phyloP scores from a whole-genome alignment of 1,140 invertebrate species.

The Teleopsis dalmanni region DNA sequence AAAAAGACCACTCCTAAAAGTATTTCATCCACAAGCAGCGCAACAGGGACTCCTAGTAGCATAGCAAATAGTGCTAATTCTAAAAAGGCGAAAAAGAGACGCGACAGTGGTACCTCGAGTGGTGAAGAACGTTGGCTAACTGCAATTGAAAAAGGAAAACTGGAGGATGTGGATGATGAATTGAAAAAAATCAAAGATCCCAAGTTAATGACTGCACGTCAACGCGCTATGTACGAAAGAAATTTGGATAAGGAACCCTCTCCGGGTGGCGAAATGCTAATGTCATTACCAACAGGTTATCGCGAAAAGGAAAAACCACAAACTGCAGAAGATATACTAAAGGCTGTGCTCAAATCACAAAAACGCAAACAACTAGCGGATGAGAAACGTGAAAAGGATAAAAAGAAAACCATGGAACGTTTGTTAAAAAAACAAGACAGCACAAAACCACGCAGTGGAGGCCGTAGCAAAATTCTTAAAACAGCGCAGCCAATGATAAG shows the following conservation, averaged over 20 bases:
- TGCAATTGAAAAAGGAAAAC: constrained; percentile 87
- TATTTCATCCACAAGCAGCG: background rate
- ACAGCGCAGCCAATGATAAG: constrained; percentile 62
- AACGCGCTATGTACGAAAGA: constrained; percentile 86
- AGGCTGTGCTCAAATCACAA: constrained; percentile 78
- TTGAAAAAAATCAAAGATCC: constrained; percentile 93
- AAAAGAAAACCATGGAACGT: constrained; percentile 91
- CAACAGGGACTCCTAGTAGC: background rate
- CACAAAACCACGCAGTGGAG: constrained; percentile 65
- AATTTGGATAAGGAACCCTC: constrained; percentile 62
- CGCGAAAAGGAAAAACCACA: constrained; percentile 81
- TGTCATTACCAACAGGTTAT: constrained; percentile 83
- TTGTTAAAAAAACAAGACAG: constrained; percentile 88
- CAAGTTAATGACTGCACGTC: constrained; percentile 87
- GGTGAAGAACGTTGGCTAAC: constrained; percentile 91
- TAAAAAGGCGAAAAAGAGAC: constrained; percentile 60
- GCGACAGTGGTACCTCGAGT: constrained; percentile 72
- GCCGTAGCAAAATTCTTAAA: constrained; percentile 55
- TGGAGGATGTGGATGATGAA: constrained; percentile 91
- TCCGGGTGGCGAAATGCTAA: constrained; percentile 64
- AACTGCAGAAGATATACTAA: constrained; percentile 86
- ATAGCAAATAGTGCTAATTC: constrained; percentile 15
- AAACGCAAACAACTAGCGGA: constrained; percentile 87
- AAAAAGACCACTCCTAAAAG: background rate
- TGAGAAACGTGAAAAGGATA: constrained; percentile 92